phyloP scores from a whole-genome alignment of 2,113 vertebrate genomes.

The Uropsilus gracilis region DNA sequence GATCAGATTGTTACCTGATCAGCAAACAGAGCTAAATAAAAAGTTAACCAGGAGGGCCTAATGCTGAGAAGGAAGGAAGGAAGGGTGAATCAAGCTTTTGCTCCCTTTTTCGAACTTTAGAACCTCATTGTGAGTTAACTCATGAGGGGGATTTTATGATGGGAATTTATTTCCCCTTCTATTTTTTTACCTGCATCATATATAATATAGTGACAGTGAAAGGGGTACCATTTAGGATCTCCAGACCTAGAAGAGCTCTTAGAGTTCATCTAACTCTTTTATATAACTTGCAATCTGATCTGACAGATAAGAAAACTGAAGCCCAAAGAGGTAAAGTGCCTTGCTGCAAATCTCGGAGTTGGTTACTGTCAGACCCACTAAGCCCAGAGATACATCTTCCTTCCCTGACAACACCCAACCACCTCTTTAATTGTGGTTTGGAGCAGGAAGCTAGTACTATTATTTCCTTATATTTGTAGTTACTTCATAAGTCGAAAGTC shows the following conservation, averaged over 20 bases:
- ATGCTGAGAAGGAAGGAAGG: background rate
- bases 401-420: background rate
- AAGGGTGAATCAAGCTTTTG: background rate
- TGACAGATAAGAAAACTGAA: constrained; percentile 32
- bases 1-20: background rate
- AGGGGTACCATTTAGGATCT: background rate
- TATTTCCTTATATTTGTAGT: background rate
- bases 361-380: background rate
- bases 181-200: constrained; percentile 35
- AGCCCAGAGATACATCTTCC: background rate
- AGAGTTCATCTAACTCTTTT: background rate
- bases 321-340: background rate
- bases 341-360: constrained; percentile 33
- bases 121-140: background rate
- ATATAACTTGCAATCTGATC: no score
- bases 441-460: constrained; percentile 3
- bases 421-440: constrained; percentile 30
- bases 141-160: background rate
- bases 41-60: background rate
- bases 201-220: constrained; percentile 19
- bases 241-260: background rate
- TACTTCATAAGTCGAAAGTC: constrained; percentile 3
- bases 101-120: background rate
- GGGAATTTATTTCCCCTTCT: background rate
- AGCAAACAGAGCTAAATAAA: constrained; percentile 31